These are phyloP conservation scores for Hypotaenidia okinawae DNA, from an alignment of 2,797 vertebrate species.

Conservation along the genomic window DNA sequence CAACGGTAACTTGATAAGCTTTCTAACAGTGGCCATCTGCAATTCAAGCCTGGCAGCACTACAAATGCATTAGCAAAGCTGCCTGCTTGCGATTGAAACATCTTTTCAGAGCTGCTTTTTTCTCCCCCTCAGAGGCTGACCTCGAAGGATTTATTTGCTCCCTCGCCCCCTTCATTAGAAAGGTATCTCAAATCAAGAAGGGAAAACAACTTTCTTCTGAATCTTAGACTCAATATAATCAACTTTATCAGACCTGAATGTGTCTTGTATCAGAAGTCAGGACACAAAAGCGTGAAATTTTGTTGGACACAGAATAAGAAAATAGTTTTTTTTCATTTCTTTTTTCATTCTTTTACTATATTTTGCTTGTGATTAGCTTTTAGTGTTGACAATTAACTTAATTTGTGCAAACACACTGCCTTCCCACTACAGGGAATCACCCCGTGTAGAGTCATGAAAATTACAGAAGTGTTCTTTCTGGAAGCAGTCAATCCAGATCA, in stretches of 20 bases:
- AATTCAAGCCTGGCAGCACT: background rate
- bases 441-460: background rate
- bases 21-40: conserved; percentile 31
- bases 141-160: background rate
- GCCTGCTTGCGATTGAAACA: background rate
- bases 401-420: background rate
- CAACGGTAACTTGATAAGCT: conserved; percentile 31
- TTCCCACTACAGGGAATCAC: background rate
- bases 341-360: background rate
- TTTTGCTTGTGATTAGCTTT: background rate
- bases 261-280: background rate
- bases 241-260: background rate
- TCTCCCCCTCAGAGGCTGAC: background rate
- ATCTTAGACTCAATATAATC: background rate
- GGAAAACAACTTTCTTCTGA: background rate
- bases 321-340: background rate
- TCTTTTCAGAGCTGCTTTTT: background rate
- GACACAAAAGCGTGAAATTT: background rate
- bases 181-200: background rate
- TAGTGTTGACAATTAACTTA: background rate
- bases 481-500: background rate
- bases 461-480: background rate
- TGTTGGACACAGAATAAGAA: background rate
- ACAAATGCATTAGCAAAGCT: background rate
- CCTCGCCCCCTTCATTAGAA: background rate